Evolutionary conservation across 2,113 vertebrate species (phyloP).

Genomic region (Ancistrus triradiatus): DNA sequence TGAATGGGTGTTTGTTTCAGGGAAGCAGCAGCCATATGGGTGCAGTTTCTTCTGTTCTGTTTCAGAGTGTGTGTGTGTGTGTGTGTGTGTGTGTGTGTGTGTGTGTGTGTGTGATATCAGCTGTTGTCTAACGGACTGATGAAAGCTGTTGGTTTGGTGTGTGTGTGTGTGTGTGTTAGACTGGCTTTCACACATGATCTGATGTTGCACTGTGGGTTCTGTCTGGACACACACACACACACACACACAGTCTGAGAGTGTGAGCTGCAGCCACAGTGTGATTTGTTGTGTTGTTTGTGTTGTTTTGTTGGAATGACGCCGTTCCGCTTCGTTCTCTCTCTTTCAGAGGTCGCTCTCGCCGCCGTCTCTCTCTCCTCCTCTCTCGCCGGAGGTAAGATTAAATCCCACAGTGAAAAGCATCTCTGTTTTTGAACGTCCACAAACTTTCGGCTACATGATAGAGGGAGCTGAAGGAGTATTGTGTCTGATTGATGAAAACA

Average conservation of each 20-base stretch:
- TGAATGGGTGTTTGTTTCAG: no score
- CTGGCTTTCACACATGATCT: not conserved
- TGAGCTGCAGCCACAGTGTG: constrained; percentile 3
- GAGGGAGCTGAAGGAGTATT: not conserved
- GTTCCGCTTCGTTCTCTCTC: constrained; percentile 22
- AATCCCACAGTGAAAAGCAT: not conserved
- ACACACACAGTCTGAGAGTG: constrained; percentile 13
- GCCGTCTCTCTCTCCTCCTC: constrained; percentile 62
- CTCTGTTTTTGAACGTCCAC: no score
- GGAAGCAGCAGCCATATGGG: no score
- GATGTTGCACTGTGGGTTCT: not conserved
- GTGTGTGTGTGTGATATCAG: not conserved
- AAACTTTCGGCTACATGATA: no score
- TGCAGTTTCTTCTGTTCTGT: not conserved
- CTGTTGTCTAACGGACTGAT: no score
- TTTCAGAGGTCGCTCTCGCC: constrained; percentile 12
- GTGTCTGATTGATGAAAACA: no score
- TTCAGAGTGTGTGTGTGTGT: not conserved
- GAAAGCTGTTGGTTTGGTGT: not conserved
- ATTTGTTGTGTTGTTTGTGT: constrained; percentile 21
- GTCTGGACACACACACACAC: constrained; percentile 23
- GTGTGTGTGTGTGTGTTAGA: not conserved
- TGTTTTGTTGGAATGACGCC: constrained; percentile 31
- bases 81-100: not conserved
- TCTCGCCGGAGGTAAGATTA: constrained; percentile 82